Percentiles rank a stretch among this genome's conserved stretches.
Conservation (phyloP, 2,888 invertebrate species). For the Lycophotia porphyrea region DNA sequence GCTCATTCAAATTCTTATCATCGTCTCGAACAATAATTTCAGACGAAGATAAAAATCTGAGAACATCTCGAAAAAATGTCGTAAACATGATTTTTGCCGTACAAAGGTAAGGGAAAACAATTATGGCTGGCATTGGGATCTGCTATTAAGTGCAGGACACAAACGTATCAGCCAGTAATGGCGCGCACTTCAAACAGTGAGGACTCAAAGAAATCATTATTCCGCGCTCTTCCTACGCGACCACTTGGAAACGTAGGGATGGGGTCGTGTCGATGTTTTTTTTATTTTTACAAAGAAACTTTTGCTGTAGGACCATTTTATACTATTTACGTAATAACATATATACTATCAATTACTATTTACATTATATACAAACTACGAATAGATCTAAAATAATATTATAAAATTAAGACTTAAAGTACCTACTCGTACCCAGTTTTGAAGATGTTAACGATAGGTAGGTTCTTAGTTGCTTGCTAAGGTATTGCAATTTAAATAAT, state of each 20-base stretch:
- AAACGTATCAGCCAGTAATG: constrained; percentile 88
- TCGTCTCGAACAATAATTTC: constrained; percentile 43
- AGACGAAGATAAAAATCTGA: constrained; percentile 46
- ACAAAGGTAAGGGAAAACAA: constrained; percentile 89
- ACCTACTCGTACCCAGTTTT: too few relatives aligned
- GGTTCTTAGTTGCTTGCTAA: too few relatives aligned
- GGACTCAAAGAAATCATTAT: constrained; percentile 90
- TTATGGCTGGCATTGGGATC: constrained; percentile 85
- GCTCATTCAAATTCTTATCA: constrained; percentile 55
- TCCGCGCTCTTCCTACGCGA: constrained; percentile 88
- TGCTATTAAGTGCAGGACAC: constrained; percentile 87
- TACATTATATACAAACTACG: too few relatives aligned
- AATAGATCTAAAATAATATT: too few relatives aligned
- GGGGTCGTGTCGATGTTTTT: constrained; percentile 58
- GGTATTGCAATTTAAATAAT: too few relatives aligned
- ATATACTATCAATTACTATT: too few relatives aligned
- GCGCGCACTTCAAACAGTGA: constrained; percentile 87
- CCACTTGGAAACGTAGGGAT: constrained; percentile 85
- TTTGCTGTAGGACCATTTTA: too few relatives aligned
- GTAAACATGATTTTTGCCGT: constrained; percentile 73
- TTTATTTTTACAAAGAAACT: too few relatives aligned
- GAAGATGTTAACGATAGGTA: too few relatives aligned
- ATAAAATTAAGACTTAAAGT: too few relatives aligned
- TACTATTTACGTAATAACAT: too few relatives aligned
- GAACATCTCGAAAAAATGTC: constrained; percentile 54